Conservation (phyloP, 2,113 vertebrate species). For the Triplophysa dalaica region DNA sequence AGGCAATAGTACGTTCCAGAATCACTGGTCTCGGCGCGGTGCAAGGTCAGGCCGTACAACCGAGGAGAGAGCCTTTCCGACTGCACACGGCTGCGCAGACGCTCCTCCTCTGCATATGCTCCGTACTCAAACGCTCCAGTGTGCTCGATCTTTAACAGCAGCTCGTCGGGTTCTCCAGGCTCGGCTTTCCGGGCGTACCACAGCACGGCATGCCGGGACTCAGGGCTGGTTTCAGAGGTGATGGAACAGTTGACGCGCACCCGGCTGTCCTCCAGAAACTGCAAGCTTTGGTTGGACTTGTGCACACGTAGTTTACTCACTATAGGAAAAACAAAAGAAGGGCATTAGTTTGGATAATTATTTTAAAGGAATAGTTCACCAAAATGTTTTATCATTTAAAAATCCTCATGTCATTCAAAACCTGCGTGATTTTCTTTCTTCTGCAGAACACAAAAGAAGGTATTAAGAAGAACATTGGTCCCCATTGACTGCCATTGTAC, state of each 20-base stretch:
- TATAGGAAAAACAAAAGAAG: conserved; percentile 56
- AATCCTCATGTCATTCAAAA: too few relatives aligned
- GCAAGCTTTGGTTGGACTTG: conserved; percentile 86
- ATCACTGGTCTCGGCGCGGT: conserved; percentile 86
- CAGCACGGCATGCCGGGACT: conserved; percentile 88
- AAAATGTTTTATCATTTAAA: too few relatives aligned
- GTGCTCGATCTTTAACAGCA: conserved; percentile 90
- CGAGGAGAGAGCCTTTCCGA: conserved; percentile 83
- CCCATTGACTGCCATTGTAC: too few relatives aligned
- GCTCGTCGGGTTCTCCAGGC: conserved; percentile 79
- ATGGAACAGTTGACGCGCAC: conserved; percentile 89
- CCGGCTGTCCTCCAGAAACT: conserved; percentile 84
- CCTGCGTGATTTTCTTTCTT: too few relatives aligned
- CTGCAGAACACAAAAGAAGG: too few relatives aligned
- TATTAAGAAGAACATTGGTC: too few relatives aligned
- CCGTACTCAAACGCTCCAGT: conserved; percentile 86
- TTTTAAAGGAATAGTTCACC: conserved; percentile 8
- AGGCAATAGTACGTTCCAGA: conserved; percentile 95
- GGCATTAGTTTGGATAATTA: conserved; percentile 23
- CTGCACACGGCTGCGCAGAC: conserved; percentile 86
- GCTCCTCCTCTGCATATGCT: conserved; percentile 88
- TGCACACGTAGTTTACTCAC: conserved; percentile 90
- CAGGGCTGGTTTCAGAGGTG: conserved; percentile 84
- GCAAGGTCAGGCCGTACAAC: conserved; percentile 88
- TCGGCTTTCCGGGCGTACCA: conserved; percentile 86